Evolutionary conservation across 1,140 invertebrate genomes (phyloP), one percentile per base, ranked within the genome.

Genomic region (Arion vulgaris): DNA sequence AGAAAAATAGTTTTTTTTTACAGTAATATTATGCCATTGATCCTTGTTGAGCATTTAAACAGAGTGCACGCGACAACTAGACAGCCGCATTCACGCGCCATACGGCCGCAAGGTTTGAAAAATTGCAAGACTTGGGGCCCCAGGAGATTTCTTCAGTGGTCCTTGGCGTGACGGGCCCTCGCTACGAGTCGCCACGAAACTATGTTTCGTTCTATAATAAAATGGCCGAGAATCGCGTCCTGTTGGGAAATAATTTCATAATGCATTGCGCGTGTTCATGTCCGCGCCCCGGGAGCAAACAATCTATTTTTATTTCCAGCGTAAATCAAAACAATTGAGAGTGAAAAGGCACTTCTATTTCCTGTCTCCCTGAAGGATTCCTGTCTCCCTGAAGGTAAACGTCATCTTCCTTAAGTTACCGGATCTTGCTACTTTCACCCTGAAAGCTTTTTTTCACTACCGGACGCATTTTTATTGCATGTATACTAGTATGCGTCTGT

Each of bases 261-360:
- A 71, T 32, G 68, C 68, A 71, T 71, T 34, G 68, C 68, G 38
- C 13, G 32, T 2, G 68, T 36, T 28, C 32, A n/a, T 34, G 38
- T 71, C 68, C 26, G 68, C 68, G 68, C 38, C 23, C 38, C 23
- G 4, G 41, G 41, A 45, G 68, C 68, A 71, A 2, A 71, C 68
- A 71, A 32, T 71, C 68, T 71, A n/a, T 71, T 71, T 71, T 71
- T 71, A 71, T 71, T 71, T 71, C 68, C 68, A 4, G 41, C 41
- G 68, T 71, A 71, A 71, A 71, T 71, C 68, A 71, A 71, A 71
- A 71, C 68, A 71, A 71, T 71, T 5, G 32, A 13, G 32, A 34
- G 15, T 15, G 41, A 45, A 45, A 45, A 45, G n/a, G 5, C 41
- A 15, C 41, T 45, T 45, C 15, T 15, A 45, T 45, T 45, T 45